A percentile compares a stretch with the other conserved stretches of the same genome.
Evolutionary conservation across 2,888 invertebrate genomes (phyloP).

Genomic region (Tethea ocularis): DNA sequence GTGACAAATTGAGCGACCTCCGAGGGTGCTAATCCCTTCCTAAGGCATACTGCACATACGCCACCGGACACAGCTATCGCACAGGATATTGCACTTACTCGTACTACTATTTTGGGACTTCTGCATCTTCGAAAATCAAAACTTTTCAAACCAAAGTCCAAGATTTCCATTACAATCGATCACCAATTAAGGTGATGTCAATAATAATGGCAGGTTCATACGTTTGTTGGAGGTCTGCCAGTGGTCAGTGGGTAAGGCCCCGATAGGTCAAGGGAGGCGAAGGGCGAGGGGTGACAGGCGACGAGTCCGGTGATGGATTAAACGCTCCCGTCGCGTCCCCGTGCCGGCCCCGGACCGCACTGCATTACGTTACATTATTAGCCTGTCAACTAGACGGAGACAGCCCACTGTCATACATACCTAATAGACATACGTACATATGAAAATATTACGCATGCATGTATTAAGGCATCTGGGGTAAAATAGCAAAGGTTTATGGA

Average conservation of each 20-base stretch:
- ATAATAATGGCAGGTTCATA: background rate
- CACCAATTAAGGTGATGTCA: background rate
- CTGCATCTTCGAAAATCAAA: background rate
- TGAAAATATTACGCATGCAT: background rate
- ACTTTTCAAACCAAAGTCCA: no score
- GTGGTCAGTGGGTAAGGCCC: background rate
- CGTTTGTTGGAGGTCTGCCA: background rate
- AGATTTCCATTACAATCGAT: background rate
- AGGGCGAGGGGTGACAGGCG: background rate
- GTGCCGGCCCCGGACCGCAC: background rate
- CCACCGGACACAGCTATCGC: background rate
- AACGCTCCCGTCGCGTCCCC: background rate
- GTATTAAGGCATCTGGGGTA: no score
- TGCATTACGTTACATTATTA: conserved; percentile 11
- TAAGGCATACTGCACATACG: background rate
- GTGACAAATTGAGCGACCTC: conserved; percentile 31
- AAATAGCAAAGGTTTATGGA: no score
- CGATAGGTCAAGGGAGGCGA: background rate
- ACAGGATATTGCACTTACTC: background rate
- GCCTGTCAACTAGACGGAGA: conserved; percentile 12
- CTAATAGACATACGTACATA: background rate
- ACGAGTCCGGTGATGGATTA: conserved; percentile 4
- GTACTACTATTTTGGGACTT: background rate
- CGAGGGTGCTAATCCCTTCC: conserved; percentile 8
- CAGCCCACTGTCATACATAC: conserved; percentile 2